Base-by-base conservation (phyloP, 2,888 invertebrate species). In the Chymomyza procnemis region DNA sequence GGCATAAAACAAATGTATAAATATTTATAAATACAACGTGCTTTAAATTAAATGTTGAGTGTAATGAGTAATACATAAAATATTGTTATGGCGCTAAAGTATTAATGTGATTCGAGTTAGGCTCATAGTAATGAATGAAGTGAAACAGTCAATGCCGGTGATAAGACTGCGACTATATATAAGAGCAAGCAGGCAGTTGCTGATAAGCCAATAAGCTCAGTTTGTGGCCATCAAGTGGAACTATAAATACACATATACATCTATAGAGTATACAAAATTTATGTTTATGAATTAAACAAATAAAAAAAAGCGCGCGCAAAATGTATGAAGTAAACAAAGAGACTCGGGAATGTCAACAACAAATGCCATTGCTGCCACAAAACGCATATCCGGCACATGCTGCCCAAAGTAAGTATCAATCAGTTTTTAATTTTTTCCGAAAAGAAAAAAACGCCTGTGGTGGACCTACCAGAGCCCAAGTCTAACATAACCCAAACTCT, bases 351-450 rank as follows among this genome's bases (percentile, higher is more conserved):
- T 48, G 58, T 56, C 69, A 63, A 22, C 50, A 55, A 55, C 26
- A 72, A 64, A 54, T 76, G 73, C 84, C 84, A 60, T 46, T 81
- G 67, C 59, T 84, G 66, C 71, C 74, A 61, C 61, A 71, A 9
- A 79, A 84, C 81, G 81, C 54, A 61, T 61, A 54, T 48, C 67
- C 60, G 54, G 62, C 67, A 62, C 67, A 14, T 12, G 2, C 3
- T 21, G 67, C 75, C 16, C 74, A 81, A 79, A 69, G 81, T 81
- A 68, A 81, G 81, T 81, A 79, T 64, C 26, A 30, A 48, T 80
- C 78, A 82, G 83, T 81, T 74, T 79, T 86, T 86, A 81, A 75
- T 79, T 71, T 82, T 84, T 74, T 81, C n/a, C n/a, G n/a, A n/a
- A n/a, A n/a, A n/a, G n/a, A n/a, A n/a, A n/a, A n/a, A n/a, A n/a